Conservation (phyloP, 2,797 vertebrate species). For the Choloepus didactylus region DNA sequence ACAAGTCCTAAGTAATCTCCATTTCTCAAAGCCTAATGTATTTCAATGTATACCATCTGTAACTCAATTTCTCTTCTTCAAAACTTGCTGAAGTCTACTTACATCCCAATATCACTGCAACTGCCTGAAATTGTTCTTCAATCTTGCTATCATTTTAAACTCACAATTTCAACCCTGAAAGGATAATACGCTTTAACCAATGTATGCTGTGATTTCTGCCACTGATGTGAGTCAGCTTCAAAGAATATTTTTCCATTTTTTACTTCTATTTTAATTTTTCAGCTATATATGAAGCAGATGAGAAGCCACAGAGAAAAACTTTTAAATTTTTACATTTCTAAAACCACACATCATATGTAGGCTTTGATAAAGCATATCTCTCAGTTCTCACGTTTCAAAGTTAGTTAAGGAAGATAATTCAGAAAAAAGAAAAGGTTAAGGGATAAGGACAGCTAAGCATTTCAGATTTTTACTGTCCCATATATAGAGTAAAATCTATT, state of each 20-base stretch:
- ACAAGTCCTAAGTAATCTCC: conserved; percentile 47
- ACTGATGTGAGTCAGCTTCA: neutral
- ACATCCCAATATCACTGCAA: conserved; percentile 23
- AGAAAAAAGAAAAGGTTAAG: neutral
- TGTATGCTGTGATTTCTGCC: neutral
- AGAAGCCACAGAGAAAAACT: neutral
- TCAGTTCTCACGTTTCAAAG: neutral
- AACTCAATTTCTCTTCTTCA: conserved; percentile 64
- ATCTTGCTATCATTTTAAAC: conserved; percentile 16
- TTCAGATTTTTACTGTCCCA: neutral
- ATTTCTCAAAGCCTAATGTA: conserved; percentile 56
- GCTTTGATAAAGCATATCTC: neutral
- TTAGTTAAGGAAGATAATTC: neutral
- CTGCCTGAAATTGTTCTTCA: conserved; percentile 26
- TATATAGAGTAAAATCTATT: neutral
- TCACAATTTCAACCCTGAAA: conserved; percentile 52
- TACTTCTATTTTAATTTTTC: neutral
- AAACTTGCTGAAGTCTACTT: conserved; percentile 67
- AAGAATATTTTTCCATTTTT: neutral
- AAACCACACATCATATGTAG: too few species aligned
- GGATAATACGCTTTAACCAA: conserved; percentile 25
- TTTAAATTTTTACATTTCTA: neutral
- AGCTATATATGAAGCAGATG: fast-evolving
- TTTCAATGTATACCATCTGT: conserved; percentile 72
- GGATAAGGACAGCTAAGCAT: neutral